A percentile compares a stretch with the other conserved stretches of the same genome.
These are phyloP conservation scores for Protobothrops flavoviridis DNA, from an alignment of 2,113 vertebrate genomes.

Conservation along the genomic window DNA sequence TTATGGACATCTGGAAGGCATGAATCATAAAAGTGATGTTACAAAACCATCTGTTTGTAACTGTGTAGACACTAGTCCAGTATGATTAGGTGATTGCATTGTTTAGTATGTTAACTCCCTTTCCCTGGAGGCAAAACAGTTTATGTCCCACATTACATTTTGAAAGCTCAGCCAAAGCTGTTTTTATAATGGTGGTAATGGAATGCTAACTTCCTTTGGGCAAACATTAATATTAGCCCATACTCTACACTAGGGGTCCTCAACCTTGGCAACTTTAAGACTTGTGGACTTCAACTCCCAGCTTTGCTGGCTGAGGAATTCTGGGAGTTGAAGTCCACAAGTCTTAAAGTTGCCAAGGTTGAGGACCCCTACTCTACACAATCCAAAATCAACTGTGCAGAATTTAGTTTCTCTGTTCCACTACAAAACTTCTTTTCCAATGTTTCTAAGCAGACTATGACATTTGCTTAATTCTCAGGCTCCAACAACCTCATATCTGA, in stretches of 20 bases:
- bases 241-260: not conserved
- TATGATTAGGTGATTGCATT: not conserved
- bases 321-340: too few species aligned
- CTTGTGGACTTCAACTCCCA: too few species aligned
- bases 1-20: not conserved
- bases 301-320: too few species aligned
- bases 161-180: not conserved
- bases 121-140: not conserved
- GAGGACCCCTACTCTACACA: not conserved
- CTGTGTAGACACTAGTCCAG: not conserved
- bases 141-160: not conserved
- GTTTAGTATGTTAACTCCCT: not conserved
- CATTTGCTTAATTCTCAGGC: not conserved
- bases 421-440: not conserved
- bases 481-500: not conserved
- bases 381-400: not conserved
- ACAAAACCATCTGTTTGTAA: conserved; percentile 7
- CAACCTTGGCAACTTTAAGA: too few species aligned
- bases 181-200: not conserved
- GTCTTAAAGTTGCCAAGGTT: too few species aligned
- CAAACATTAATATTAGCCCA: rapidly evolving
- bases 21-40: not conserved
- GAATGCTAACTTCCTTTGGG: conserved; percentile 1
- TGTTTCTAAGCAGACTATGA: not conserved
- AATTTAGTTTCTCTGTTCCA: not conserved